A percentile compares a stretch with the other conserved stretches of the same genome.
phyloP scores from a whole-genome alignment of 2,888 invertebrate species.

The Ramazzottius varieornatus region DNA sequence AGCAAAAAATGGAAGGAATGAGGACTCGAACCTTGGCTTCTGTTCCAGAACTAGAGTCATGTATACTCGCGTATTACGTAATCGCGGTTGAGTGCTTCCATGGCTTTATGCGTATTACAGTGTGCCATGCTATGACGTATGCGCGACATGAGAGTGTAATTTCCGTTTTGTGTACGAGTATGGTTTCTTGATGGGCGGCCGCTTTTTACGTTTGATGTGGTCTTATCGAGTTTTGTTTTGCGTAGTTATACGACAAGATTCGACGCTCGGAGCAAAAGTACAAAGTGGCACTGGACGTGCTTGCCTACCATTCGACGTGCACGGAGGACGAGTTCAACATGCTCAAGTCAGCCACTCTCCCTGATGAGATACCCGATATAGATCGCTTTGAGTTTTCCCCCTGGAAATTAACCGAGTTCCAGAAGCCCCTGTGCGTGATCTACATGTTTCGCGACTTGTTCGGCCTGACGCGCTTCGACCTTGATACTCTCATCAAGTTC shows the following conservation, averaged over 20 bases:
- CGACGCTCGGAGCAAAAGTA: constrained; percentile 55
- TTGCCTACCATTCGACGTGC: constrained; percentile 56
- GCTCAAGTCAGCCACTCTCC: constrained; percentile 13
- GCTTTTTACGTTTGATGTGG: not conserved
- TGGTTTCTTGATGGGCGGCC: not conserved
- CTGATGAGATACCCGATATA: constrained; percentile 13
- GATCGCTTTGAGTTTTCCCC: constrained; percentile 42
- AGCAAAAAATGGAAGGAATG: too few species aligned
- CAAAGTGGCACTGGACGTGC: constrained; percentile 45
- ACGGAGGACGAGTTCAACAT: constrained; percentile 36
- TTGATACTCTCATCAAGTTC: constrained; percentile 39
- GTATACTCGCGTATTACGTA: too few species aligned
- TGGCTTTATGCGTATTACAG: too few species aligned
- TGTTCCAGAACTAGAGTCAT: not conserved
- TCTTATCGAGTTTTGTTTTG: too few species aligned
- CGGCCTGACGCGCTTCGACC: constrained; percentile 36
- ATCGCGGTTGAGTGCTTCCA: not conserved
- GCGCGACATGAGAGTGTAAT: too few species aligned
- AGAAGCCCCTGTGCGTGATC: constrained; percentile 43
- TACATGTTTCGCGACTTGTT: constrained; percentile 51
- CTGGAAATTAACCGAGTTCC: constrained; percentile 37
- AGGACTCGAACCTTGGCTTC: too few species aligned
- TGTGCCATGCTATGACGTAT: too few species aligned
- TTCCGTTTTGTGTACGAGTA: too few species aligned
- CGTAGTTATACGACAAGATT: constrained; percentile 45